phyloP scores from a whole-genome alignment of 2,113 vertebrate genomes.

The Taurulus bubalis region DNA sequence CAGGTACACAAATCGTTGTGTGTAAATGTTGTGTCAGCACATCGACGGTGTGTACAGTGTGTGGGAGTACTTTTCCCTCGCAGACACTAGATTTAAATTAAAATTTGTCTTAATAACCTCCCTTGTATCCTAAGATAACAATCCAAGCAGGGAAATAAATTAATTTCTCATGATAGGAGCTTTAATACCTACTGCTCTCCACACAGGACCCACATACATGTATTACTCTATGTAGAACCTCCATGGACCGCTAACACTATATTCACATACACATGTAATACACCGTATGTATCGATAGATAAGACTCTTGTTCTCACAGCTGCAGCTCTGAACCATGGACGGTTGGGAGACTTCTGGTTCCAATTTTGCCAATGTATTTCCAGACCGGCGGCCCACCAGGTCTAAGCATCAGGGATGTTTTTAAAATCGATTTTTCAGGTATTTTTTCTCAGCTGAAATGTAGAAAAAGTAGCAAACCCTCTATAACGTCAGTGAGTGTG shows the following conservation, averaged over 20 bases:
- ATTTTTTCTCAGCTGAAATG: not conserved
- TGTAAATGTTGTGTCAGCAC: conserved; percentile 22
- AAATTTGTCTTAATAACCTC: not conserved
- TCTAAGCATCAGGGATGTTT: not conserved
- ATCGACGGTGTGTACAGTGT: not conserved
- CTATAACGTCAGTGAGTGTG: too few relatives aligned
- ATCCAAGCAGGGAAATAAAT: not conserved
- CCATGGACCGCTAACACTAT: not conserved
- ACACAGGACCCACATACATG: not conserved
- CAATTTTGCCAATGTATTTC: too few relatives aligned
- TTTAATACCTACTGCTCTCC: not conserved
- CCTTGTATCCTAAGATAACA: not conserved
- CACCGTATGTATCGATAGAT: not conserved
- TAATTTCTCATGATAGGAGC: not conserved
- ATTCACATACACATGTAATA: not conserved
- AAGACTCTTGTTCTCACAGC: not conserved
- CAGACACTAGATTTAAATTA: conserved; percentile 7
- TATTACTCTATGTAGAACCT: not conserved
- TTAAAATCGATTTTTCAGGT: not conserved
- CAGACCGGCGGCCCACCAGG: not conserved
- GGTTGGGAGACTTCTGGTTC: not conserved
- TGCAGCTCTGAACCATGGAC: not conserved
- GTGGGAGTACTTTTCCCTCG: not conserved
- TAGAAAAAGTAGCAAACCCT: too few relatives aligned
- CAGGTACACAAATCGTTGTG: not conserved